Percentiles rank a stretch among this genome's conserved stretches.
phyloP scores from a whole-genome alignment of 2,888 invertebrate species.

The Phyllotreta cruciferae region DNA sequence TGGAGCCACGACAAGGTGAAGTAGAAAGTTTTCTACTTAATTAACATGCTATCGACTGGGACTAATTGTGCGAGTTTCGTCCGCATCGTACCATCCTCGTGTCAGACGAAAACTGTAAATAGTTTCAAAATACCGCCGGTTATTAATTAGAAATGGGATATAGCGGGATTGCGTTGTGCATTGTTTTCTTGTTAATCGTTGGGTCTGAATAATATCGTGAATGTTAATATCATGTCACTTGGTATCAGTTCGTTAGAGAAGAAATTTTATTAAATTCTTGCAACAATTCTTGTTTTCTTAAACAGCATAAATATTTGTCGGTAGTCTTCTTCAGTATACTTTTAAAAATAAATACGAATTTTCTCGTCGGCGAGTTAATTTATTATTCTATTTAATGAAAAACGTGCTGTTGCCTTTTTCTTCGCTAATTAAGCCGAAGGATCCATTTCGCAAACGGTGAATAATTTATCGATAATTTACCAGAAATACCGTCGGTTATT shows the following conservation, averaged over 20 bases:
- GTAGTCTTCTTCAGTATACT: conserved; percentile 18
- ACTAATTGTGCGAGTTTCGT: conserved; percentile 42
- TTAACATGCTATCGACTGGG: conserved; percentile 47
- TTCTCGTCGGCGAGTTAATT: conserved; percentile 24
- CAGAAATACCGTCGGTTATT: neutral
- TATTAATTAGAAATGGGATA: conserved; percentile 40
- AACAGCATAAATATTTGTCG: conserved; percentile 34
- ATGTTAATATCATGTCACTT: conserved; percentile 14
- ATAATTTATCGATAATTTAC: conserved; percentile 25
- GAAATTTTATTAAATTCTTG: no score
- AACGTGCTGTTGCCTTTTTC: conserved; percentile 30
- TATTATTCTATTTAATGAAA: conserved; percentile 38
- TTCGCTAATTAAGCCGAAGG: conserved; percentile 27
- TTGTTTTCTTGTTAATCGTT: conserved; percentile 27
- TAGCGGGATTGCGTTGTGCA: conserved; percentile 24
- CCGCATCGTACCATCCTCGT: conserved; percentile 44
- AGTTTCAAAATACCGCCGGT: conserved; percentile 40
- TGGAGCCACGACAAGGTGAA: conserved; percentile 46
- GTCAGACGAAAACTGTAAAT: conserved; percentile 40
- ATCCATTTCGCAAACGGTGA: conserved; percentile 25
- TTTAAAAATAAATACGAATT: conserved; percentile 24
- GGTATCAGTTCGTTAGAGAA: neutral
- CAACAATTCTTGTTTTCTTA: no score
- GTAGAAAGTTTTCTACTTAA: conserved; percentile 48
- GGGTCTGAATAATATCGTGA: conserved; percentile 15